Base-by-base conservation (phyloP, 2,888 invertebrate genomes). In the Liposcelis brunnea region DNA sequence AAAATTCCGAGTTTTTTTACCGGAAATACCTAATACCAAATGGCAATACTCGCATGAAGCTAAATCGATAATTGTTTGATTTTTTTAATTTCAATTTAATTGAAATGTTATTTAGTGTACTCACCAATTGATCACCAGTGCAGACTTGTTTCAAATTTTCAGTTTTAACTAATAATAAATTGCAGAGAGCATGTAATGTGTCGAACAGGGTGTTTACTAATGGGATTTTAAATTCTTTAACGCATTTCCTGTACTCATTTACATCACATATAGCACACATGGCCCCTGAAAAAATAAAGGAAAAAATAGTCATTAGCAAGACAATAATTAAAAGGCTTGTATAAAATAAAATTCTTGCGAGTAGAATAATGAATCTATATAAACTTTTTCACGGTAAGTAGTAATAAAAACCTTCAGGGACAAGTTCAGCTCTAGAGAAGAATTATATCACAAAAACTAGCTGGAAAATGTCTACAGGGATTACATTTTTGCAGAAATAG, bases 231-330 rank as follows among this genome's bases (percentile, higher is more conserved):
- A 81, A 67, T 42, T 78, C 77, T 59, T 84, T 81, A n/a, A 79
- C 81, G 59, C 86, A 87, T 54, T 85, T 84, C 15, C 94, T 73
- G 63, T 97, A 97, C 64, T 95, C 95, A 58, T 94, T 94, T 53
- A 98, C 85, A 69, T 98, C 98, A 65, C 94, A 95, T 54, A 98
- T 91, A 2, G 89, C 90, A 61, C 91, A 81, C 87, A 98, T 91
- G 1, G 95, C 95, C 46, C 97, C 87, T 82, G 60, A 42, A 62
- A 60, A 46, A 46, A 32, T n/a, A n/a, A n/a, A n/a, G n/a, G n/a
- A n/a, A n/a, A n/a, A n/a, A n/a, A 48, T 38, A 47, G 18, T 31
- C 40, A 48, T 19, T 49, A 34, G 34, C 11, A 42, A 46, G n/a
- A 32, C 38, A 16, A 32, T 8, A 45, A 10, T 40, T 7, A n/a